These are phyloP conservation scores for Phaethon lepturus DNA, from an alignment of 2,113 vertebrate genomes.

Conservation along the genomic window DNA sequence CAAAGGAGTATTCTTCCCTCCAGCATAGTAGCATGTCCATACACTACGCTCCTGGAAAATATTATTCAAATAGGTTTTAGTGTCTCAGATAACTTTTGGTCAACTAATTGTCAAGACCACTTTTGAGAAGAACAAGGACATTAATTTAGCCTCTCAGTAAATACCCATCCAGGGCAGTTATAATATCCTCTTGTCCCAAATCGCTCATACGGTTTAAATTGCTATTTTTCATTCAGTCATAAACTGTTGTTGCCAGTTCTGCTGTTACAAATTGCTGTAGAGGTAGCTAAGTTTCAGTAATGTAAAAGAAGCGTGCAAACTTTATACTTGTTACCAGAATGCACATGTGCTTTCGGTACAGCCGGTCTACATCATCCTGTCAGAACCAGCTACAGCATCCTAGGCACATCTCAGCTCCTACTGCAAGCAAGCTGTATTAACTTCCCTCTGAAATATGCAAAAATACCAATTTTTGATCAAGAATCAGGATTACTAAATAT, in stretches of 20 bases:
- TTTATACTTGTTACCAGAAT: not conserved
- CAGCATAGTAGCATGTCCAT: not conserved
- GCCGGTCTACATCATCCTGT: rapidly evolving
- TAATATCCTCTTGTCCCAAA: not conserved
- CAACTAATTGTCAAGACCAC: not conserved
- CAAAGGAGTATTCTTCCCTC: not conserved
- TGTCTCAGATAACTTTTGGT: not conserved
- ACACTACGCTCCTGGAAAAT: not conserved
- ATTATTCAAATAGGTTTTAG: not conserved
- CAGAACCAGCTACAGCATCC: not conserved
- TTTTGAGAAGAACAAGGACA: not conserved
- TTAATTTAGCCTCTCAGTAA: not conserved
- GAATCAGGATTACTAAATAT: not conserved
- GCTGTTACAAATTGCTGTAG: not conserved
- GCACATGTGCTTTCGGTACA: rapidly evolving
- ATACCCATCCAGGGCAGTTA: not conserved
- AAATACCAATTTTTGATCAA: not conserved
- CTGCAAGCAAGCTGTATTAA: not conserved
- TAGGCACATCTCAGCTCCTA: not conserved
- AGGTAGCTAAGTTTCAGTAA: not conserved
- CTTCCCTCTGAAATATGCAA: not conserved
- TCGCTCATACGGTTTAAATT: not conserved
- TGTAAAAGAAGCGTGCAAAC: not conserved
- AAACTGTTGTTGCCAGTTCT: not conserved
- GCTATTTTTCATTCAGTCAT: not conserved